phyloP scores from a whole-genome alignment of 1,140 invertebrate genomes.

The Drosophila arizonae region DNA sequence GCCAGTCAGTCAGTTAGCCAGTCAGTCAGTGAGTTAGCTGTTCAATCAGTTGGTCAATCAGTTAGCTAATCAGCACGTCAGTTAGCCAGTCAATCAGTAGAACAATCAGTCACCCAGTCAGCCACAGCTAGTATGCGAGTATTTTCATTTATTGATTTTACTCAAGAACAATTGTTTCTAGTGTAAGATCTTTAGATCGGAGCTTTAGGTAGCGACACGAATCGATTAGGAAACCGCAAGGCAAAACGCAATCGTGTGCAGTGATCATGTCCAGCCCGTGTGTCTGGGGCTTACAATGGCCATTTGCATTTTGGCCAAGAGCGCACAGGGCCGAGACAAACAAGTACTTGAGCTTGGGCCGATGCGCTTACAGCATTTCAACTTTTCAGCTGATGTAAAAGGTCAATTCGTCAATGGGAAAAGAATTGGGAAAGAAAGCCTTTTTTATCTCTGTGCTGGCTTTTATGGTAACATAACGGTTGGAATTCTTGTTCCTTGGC shows the following conservation, averaged over 20 bases:
- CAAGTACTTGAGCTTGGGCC: conserved; percentile 17
- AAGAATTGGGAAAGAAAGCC: conserved; percentile 26
- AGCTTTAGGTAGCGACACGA: conserved; percentile 8
- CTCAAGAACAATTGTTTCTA: not conserved
- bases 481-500: conserved; percentile 33
- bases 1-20: too few relatives aligned
- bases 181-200: not conserved
- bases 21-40: too few relatives aligned
- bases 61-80: too few relatives aligned
- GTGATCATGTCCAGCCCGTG: conserved; percentile 23
- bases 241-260: conserved; percentile 19
- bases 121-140: too few relatives aligned
- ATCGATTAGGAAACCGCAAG: conserved; percentile 11
- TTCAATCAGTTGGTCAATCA: too few relatives aligned
- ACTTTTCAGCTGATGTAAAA: conserved; percentile 46
- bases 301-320: conserved; percentile 25
- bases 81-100: too few relatives aligned
- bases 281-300: conserved; percentile 13
- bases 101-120: too few relatives aligned
- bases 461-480: conserved; percentile 64
- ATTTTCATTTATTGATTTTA: not conserved
- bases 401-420: conserved; percentile 73
- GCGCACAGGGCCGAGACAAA: conserved; percentile 13
- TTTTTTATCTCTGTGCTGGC: conserved; percentile 14
- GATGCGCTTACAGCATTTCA: conserved; percentile 9